These are phyloP conservation scores for Micoletzkya japonica DNA, from an alignment of 2,888 invertebrate genomes.

Conservation along the genomic window DNA sequence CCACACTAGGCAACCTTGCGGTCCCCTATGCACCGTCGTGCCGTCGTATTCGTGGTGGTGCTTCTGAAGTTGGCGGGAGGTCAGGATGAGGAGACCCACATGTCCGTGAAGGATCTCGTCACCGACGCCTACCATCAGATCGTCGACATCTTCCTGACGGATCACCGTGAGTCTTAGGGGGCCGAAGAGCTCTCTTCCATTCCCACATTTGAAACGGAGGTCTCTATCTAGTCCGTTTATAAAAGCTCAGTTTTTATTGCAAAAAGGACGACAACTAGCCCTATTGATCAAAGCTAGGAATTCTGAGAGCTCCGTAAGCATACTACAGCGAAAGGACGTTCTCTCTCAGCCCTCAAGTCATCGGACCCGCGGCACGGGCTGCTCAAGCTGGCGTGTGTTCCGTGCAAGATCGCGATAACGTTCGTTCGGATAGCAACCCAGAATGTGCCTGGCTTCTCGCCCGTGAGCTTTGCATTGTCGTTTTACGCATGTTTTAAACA, in stretches of 20 bases:
- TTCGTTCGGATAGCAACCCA: neutral
- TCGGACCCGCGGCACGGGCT: slow-evolving; percentile 16
- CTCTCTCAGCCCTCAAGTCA: neutral
- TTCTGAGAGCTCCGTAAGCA: neutral
- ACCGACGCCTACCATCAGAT: neutral
- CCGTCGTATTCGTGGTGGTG: too few relatives aligned
- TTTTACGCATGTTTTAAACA: neutral
- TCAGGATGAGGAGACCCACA: too few relatives aligned
- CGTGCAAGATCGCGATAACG: slow-evolving; percentile 6
- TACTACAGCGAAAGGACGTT: neutral
- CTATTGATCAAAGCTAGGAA: too few relatives aligned
- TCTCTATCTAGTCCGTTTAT: neutral
- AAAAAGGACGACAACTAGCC: too few relatives aligned
- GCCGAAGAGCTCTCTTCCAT: too few relatives aligned
- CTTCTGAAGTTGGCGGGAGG: too few relatives aligned
- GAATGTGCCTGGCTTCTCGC: slow-evolving; percentile 6
- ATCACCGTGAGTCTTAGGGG: slow-evolving; percentile 10
- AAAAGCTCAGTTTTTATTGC: neutral
- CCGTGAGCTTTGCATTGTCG: neutral
- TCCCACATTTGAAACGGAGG: neutral
- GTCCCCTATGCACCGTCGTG: too few relatives aligned
- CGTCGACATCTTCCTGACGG: slow-evolving; percentile 11
- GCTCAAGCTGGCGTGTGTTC: slow-evolving; percentile 1
- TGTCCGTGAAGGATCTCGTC: slow-evolving; percentile 12
- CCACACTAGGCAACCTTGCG: too few relatives aligned